Evolutionary conservation across 2,113 vertebrate genomes (phyloP).

Genomic region (Microcebus griseorufus): DNA sequence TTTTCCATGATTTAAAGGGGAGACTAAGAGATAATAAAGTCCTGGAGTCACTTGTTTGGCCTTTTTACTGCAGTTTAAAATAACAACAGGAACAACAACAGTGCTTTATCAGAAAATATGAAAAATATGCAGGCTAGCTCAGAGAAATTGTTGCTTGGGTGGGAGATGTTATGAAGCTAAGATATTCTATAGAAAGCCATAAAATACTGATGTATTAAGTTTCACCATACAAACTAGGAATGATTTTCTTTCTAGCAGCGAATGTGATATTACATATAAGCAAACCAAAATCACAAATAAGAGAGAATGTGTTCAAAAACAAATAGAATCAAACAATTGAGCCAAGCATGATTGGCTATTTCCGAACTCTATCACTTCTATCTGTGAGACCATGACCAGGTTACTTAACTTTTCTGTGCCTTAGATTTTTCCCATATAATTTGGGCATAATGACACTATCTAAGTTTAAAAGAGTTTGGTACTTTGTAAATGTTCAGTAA

Average conservation of each 20-base stretch:
- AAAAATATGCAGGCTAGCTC: conserved; percentile 33
- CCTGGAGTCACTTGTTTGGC: not conserved
- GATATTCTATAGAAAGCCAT: not conserved
- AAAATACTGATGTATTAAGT: not conserved
- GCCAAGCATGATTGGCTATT: not conserved
- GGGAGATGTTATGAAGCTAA: not conserved
- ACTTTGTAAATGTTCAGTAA: conserved; percentile 31
- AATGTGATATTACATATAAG: not conserved
- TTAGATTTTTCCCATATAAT: not conserved
- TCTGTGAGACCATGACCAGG: not conserved
- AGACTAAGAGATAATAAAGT: not conserved
- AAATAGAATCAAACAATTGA: not conserved
- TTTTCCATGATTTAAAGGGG: conserved; percentile 9
- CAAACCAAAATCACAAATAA: conserved; percentile 31
- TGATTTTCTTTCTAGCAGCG: not conserved
- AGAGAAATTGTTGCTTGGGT: not conserved
- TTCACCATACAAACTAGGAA: not conserved
- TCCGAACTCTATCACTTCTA: not conserved
- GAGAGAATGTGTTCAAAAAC: not conserved
- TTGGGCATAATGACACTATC: not conserved
- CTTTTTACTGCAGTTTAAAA: conserved; percentile 24
- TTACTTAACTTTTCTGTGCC: not conserved
- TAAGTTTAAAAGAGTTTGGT: conserved; percentile 2
- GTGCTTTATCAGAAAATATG: conserved; percentile 20
- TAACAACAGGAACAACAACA: not conserved